Conservation (phyloP, 2,888 invertebrate species). For the Ophion slaviceki region DNA sequence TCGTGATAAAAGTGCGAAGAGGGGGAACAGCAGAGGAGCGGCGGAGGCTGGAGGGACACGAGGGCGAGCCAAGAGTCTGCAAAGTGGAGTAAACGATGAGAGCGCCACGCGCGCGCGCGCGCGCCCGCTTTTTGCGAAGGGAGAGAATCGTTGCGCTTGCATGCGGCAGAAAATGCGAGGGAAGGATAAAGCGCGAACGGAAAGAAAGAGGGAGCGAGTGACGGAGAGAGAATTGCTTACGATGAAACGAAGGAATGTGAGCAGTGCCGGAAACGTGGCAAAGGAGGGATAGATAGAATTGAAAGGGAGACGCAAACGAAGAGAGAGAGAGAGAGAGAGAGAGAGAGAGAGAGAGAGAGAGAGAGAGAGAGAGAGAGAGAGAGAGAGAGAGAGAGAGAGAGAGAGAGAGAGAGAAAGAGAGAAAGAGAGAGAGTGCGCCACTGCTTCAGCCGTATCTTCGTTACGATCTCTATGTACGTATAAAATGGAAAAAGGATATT, state of each 20-base stretch:
- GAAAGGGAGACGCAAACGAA: conserved; percentile 26
- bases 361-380: conserved; percentile 52
- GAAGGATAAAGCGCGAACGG: conserved; percentile 36
- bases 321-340: conserved; percentile 48
- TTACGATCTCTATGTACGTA: conserved; percentile 35
- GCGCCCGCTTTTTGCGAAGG: conserved; percentile 18
- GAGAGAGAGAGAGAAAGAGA: conserved; percentile 45
- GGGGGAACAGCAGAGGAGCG: conserved; percentile 35
- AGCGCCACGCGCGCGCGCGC: conserved; percentile 48
- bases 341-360: conserved; percentile 52
- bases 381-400: conserved; percentile 52
- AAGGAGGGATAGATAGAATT: conserved; percentile 35
- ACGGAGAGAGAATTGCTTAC: conserved; percentile 17
- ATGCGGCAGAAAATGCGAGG: conserved; percentile 48
- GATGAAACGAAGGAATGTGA: conserved; percentile 47
- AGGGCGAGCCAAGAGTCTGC: conserved; percentile 31
- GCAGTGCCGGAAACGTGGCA: conserved; percentile 52
- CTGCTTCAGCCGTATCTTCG: conserved; percentile 50
- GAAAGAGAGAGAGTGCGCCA: no score
- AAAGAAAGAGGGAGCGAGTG: conserved; percentile 11
- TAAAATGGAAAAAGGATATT: no score
- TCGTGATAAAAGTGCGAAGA: conserved; percentile 43
- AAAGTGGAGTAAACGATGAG: conserved; percentile 56
- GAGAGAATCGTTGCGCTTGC: conserved; percentile 47
- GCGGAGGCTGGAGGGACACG: conserved; percentile 4